These are phyloP conservation scores for Pogonocherus hispidulus DNA, from an alignment of 2,888 invertebrate genomes.

Conservation along the genomic window DNA sequence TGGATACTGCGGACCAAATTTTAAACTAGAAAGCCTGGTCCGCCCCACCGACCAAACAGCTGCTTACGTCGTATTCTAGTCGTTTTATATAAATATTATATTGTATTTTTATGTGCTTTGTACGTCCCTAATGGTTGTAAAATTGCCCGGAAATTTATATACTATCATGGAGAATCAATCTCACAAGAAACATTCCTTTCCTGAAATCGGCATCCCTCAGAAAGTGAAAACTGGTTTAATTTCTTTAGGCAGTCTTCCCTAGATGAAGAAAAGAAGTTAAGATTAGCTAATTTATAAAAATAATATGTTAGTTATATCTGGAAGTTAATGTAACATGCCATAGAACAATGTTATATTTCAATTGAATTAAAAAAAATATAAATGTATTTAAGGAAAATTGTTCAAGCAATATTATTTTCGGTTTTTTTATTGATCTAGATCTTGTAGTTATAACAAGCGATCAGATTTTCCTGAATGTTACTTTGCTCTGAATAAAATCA, in stretches of 20 bases:
- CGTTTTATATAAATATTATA: conserved; percentile 68
- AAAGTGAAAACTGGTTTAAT: not conserved
- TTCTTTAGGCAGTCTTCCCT: not conserved
- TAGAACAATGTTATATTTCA: no score
- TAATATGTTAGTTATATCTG: no score
- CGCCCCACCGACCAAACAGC: conserved; percentile 65
- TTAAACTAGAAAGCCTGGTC: conserved; percentile 57
- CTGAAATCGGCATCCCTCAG: not conserved
- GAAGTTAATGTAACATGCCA: no score
- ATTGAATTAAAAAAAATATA: no score
- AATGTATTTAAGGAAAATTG: no score
- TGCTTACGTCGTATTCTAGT: conserved; percentile 67
- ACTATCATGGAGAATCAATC: conserved; percentile 7
- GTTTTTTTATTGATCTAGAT: no score
- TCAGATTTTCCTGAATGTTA: no score
- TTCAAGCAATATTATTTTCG: no score
- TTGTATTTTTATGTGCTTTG: conserved; percentile 69
- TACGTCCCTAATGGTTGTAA: conserved; percentile 63
- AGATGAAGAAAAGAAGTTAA: no score
- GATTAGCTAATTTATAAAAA: no score
- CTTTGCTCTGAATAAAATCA: no score
- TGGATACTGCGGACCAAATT: conserved; percentile 67
- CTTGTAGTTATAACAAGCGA: no score
- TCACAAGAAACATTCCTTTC: not conserved
- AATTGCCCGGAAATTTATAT: conserved; percentile 40